Evolutionary conservation across 2,888 invertebrate genomes (phyloP).

Genomic region (Autographa gamma): DNA sequence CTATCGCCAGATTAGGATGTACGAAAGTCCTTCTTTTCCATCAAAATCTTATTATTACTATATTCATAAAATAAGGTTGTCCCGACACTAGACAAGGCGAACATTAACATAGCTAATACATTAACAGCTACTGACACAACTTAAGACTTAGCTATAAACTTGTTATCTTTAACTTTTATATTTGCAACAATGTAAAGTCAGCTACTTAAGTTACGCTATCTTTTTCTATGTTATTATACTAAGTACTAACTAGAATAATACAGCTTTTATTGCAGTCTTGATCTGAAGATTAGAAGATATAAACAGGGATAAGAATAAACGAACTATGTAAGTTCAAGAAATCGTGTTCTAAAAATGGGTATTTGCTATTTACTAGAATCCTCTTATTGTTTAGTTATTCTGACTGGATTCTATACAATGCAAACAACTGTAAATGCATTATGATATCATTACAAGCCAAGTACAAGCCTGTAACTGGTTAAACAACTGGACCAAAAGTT

Average conservation of each 20-base stretch:
- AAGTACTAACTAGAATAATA: too few species aligned
- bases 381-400: too few species aligned
- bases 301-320: background rate
- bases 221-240: background rate
- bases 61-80: conserved; percentile 5
- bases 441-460: too few species aligned
- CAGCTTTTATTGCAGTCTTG: background rate
- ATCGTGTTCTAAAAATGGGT: background rate
- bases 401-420: too few species aligned
- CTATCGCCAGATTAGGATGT: too few species aligned
- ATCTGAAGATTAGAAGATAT: background rate
- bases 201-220: background rate
- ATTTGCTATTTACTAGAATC: background rate
- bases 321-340: background rate
- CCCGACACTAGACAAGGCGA: background rate
- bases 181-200: background rate
- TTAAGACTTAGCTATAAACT: background rate
- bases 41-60: background rate
- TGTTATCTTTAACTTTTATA: background rate
- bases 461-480: too few species aligned
- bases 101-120: conserved; percentile 6
- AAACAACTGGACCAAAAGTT: too few species aligned
- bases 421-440: too few species aligned
- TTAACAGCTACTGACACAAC: conserved; percentile 1
- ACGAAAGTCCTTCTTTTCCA: background rate